Percentiles rank a stretch among this genome's conserved stretches.
Evolutionary conservation across 2,888 invertebrate species (phyloP).

Genomic region (Drosophila demipolita): DNA sequence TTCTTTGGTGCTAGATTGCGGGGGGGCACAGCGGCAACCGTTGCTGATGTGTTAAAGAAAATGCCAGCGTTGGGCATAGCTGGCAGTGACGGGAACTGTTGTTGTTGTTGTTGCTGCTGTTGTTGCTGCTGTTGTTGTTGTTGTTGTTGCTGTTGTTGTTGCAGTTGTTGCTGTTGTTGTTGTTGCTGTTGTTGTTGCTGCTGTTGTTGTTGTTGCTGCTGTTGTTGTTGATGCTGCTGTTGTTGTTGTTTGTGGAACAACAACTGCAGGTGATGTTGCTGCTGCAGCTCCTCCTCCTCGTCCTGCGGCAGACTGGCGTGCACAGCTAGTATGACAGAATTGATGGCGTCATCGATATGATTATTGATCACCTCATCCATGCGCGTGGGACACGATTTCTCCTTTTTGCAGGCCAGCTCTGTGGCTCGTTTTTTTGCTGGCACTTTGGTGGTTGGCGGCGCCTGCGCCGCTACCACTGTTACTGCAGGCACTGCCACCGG

Average conservation of each 20-base stretch:
- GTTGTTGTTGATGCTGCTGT: background rate
- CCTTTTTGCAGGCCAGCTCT: constrained; percentile 46
- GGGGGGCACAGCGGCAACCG: constrained; percentile 17
- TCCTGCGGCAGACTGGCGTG: constrained; percentile 71
- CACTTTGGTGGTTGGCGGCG: constrained; percentile 10
- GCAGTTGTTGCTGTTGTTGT: too few relatives aligned
- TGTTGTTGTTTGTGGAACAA: constrained; percentile 8
- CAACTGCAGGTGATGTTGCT: constrained; percentile 13
- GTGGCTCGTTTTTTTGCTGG: constrained; percentile 49
- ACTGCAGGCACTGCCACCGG: constrained; percentile 19
- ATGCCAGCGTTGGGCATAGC: constrained; percentile 4
- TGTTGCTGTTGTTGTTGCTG: too few relatives aligned
- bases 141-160: too few relatives aligned
- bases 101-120: background rate
- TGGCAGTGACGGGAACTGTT: constrained; percentile 13
- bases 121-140: background rate
- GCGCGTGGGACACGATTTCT: constrained; percentile 62
- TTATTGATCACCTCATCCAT: constrained; percentile 83
- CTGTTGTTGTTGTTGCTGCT: background rate
- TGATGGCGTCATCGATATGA: constrained; percentile 82
- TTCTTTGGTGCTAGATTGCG: constrained; percentile 67
- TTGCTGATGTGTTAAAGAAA: constrained; percentile 19
- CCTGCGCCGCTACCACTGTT: constrained; percentile 7
- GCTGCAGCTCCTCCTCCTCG: constrained; percentile 45
- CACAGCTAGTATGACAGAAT: constrained; percentile 81